Percentiles rank a stretch among this genome's conserved stretches.
These are phyloP conservation scores for Drosophila arizonae DNA, from an alignment of 1,140 invertebrate species.

Conservation along the genomic window DNA sequence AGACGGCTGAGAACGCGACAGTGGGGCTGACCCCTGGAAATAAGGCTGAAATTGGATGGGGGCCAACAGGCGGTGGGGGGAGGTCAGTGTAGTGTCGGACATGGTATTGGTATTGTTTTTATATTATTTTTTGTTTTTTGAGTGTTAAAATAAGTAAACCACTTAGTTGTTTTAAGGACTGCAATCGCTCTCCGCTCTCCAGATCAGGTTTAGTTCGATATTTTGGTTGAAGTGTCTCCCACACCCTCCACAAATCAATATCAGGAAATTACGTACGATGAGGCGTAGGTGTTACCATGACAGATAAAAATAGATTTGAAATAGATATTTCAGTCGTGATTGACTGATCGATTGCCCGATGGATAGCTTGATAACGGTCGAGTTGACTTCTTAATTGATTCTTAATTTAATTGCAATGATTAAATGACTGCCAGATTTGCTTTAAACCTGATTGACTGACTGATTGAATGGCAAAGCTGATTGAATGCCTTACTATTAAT, in stretches of 20 bases:
- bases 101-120: conserved; percentile 1
- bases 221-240: conserved; percentile 3
- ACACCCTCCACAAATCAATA: conserved; percentile 8
- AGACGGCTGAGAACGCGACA: conserved; percentile 8
- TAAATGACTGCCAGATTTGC: too few relatives aligned
- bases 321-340: too few relatives aligned
- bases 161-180: not conserved
- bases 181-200: not conserved
- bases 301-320: too few relatives aligned
- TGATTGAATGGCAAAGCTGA: not conserved
- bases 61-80: not conserved
- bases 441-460: too few relatives aligned
- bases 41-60: conserved; percentile 19
- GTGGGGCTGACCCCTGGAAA: conserved; percentile 14
- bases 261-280: not conserved
- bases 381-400: not conserved
- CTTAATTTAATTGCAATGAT: too few relatives aligned
- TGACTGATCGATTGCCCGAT: too few relatives aligned
- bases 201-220: conserved; percentile 9
- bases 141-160: conserved; percentile 17
- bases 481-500: too few relatives aligned
- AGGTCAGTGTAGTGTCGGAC: not conserved
- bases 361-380: not conserved
- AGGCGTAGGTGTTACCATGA: too few relatives aligned
- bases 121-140: not conserved